These are phyloP conservation scores for Drosophila melanosoma DNA, from an alignment of 2,888 invertebrate genomes.

Conservation along the genomic window DNA sequence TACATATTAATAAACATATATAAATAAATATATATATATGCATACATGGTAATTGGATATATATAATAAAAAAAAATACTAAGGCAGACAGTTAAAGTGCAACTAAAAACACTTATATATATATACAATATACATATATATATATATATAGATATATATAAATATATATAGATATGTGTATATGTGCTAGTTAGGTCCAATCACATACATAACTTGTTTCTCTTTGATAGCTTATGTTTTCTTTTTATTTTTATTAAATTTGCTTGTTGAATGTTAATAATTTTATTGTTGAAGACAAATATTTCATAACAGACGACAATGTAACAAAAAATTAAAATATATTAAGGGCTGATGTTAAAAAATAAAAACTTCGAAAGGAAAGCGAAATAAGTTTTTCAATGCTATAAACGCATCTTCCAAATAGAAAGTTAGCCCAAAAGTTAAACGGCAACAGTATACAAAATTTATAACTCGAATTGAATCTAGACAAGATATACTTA, in stretches of 20 bases:
- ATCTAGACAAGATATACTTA: conserved; percentile 60
- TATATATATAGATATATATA: conserved; percentile 22
- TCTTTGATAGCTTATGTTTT: conserved; percentile 28
- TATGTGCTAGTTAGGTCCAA: conserved; percentile 54
- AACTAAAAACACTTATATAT: conserved; percentile 52
- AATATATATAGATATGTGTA: conserved; percentile 16
- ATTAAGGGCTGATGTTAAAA: conserved; percentile 16
- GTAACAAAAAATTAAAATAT: conserved; percentile 25
- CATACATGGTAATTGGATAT: conserved; percentile 36
- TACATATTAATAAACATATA: conserved; percentile 64
- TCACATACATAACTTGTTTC: conserved; percentile 30
- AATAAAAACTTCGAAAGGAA: neutral
- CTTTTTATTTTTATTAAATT: conserved; percentile 29
- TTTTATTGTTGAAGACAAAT: conserved; percentile 51
- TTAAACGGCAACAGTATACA: conserved; percentile 31
- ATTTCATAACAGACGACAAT: conserved; percentile 31
- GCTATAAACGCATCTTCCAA: conserved; percentile 1
- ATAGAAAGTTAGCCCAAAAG: neutral
- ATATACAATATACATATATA: conserved; percentile 33
- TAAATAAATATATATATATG: conserved; percentile 30
- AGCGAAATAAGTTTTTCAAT: neutral
- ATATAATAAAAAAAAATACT: conserved; percentile 17
- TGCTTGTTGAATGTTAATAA: conserved; percentile 45
- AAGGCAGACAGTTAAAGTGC: conserved; percentile 61
- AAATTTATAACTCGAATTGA: conserved; percentile 65